These are phyloP conservation scores for Mormyrus proboscirostris DNA, from an alignment of 2,797 vertebrate species.

Conservation along the genomic window DNA sequence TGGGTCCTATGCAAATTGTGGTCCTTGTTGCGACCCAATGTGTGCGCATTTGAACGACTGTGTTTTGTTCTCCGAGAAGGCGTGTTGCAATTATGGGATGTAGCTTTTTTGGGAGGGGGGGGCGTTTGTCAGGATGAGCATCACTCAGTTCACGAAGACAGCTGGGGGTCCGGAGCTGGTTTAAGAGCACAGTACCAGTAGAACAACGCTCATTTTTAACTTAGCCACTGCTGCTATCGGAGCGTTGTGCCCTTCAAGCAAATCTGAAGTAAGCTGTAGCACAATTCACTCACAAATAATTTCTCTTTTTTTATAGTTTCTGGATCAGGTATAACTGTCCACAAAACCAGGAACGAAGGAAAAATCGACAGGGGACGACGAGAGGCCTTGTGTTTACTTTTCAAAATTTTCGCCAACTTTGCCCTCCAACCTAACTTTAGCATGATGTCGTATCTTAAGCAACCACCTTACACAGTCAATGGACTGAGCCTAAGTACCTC, in stretches of 20 bases:
- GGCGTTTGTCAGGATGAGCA: slow-evolving; percentile 60
- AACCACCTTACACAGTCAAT: slow-evolving; percentile 98
- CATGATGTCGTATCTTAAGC: slow-evolving; percentile 99
- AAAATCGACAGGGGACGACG: slow-evolving; percentile 47
- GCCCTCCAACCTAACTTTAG: slow-evolving; percentile 83
- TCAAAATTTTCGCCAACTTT: slow-evolving; percentile 73
- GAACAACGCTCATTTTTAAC: slow-evolving; percentile 43
- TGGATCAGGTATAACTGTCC: slow-evolving; percentile 44
- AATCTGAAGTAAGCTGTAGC: slow-evolving; percentile 18
- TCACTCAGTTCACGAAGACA: slow-evolving; percentile 56
- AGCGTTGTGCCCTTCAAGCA: slow-evolving; percentile 26
- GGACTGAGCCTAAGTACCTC: slow-evolving; percentile 95
- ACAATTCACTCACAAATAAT: slow-evolving; percentile 41
- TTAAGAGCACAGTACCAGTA: slow-evolving; percentile 56
- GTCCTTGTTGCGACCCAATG: slow-evolving; percentile 63
- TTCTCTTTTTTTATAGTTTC: slow-evolving; percentile 35
- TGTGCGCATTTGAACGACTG: slow-evolving; percentile 75
- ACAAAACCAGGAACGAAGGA: slow-evolving; percentile 35
- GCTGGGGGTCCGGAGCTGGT: slow-evolving; percentile 58
- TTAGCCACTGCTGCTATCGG: slow-evolving; percentile 40
- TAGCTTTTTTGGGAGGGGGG: slow-evolving; percentile 46
- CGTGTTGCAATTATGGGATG: slow-evolving; percentile 66
- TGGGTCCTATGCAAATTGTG: slow-evolving; percentile 82
- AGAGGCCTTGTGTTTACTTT: slow-evolving; percentile 48
- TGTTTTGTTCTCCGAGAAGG: slow-evolving; percentile 69